Base-by-base conservation (phyloP, 1,140 invertebrate species). In the Drosophila busckii region DNA sequence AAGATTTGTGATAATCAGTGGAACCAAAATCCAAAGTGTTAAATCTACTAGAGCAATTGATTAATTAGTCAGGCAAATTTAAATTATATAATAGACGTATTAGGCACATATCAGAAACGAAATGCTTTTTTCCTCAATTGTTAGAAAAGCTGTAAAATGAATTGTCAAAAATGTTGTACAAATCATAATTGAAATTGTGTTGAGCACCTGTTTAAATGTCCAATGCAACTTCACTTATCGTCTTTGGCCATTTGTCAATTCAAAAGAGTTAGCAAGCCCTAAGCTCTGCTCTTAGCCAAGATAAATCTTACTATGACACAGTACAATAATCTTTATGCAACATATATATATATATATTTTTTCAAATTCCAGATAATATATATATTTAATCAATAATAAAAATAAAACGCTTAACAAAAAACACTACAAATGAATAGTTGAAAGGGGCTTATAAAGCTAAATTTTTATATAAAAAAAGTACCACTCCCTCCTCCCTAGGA, bases 361-460 rank as follows among this genome's bases (percentile, higher is more conserved):
- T 78, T 70, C 46, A 52, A 76, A 65, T 67, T 78, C 58, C 44
- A 61, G 65, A 80, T 80, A 63, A n/a, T 31, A 37, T 20, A 40
- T 32, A 42, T 60, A 59, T 80, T 76, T 76, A 66, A 78, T 52
- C 68, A 78, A 68, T 80, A 73, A 78, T 53, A 46, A 66, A 75
- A 55, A 60, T 78, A 78, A 53, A 78, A 82, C 68, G 75, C 73
- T 68, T 82, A 73, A 78, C 46, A 58, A 60, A 65, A 35, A n/a
- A n/a, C n/a, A n/a, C n/a, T n/a, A n/a, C n/a, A n/a, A n/a, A n/a
- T n/a, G 48, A 52, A 31, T 37, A 35, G 4, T 56, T 56, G 22
- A 56, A 56, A 49, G 32, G 28, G 10, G 38, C 26, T 54, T 48
- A 41, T 13, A n/a, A n/a, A 58, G 66, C 50, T 68, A 55, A 9